phyloP scores from a whole-genome alignment of 2,113 vertebrate species.

The Brienomyrus brachyistius region DNA sequence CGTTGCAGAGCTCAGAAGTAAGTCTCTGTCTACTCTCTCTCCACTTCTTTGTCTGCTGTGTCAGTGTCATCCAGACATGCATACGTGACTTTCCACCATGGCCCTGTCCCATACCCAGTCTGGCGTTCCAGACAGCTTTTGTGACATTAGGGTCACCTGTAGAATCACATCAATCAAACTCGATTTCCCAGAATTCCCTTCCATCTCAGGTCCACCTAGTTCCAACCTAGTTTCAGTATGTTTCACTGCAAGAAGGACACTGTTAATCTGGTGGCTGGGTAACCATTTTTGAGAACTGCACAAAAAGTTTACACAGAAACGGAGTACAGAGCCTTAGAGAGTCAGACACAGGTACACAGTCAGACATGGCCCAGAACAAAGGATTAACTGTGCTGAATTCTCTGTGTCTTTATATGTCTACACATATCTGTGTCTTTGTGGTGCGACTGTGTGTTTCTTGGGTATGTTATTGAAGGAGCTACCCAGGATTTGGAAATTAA shows the following conservation, averaged over 20 bases:
- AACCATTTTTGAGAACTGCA: not conserved
- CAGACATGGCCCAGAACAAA: not conserved
- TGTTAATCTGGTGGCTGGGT: not conserved
- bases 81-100: constrained; percentile 46
- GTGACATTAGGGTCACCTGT: not conserved
- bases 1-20: constrained; percentile 88
- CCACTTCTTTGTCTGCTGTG: constrained; percentile 27
- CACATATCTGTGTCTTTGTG: not conserved
- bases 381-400: not conserved
- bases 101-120: not conserved
- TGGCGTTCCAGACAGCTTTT: not conserved
- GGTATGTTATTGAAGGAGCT: not conserved
- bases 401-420: not conserved
- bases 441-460: not conserved
- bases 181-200: not conserved
- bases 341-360: not conserved
- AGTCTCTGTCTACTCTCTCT: constrained; percentile 67
- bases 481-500: not conserved
- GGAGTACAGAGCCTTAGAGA: not conserved
- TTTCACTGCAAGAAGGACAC: not conserved
- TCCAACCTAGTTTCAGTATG: not conserved
- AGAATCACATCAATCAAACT: not conserved
- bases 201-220: not conserved
- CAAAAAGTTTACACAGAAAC: not conserved
- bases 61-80: constrained; percentile 39